Evolutionary conservation across 2,113 vertebrate genomes (phyloP), one percentile per base, ranked within the genome.

Genomic region (Atractosteus spatula): DNA sequence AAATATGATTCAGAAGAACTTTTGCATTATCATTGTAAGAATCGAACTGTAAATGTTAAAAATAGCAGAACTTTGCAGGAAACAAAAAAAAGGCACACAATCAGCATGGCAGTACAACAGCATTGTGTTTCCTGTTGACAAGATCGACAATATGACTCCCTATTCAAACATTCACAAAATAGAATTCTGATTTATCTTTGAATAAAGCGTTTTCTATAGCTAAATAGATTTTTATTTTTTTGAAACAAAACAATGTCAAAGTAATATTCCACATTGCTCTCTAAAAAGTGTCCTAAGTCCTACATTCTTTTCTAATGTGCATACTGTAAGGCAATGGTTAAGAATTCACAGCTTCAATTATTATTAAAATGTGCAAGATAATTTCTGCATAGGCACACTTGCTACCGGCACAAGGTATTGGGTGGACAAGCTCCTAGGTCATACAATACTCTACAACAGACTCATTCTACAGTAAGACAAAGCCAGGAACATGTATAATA

Each of bases 81-180:
- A 71, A 29, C 17, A 29, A 29, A 29, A 76, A 79, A 82, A 89
- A 91, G 87, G 87, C 90, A 91, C 87, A 87, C 83, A 86, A 81
- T 85, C 82, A 82, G 82, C 87, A 81, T 84, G 87, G 84, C 83
- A 86, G 84, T 83, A 84, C 83, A 89, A 85, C 87, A 89, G 87
- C 88, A 82, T 88, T 7, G 82, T 41, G 42, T 76, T 64, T 17
- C 29, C 61, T 51, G 44, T 43, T 78, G 79, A 59, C 54, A 47
- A 80, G 83, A 84, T 76, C 81, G 78, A 76, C 83, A 55, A 71
- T 71, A 78, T 75, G 68, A 76, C 83, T 72, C 17, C 65, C 45
- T 67, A 68, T 73, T 57, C 80, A 76, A 84, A 87, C 80, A 86
- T 85, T 89, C 75, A 81, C 74, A 76, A 77, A 56, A 71, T 79